A percentile compares a stretch with the other conserved stretches of the same genome.
Evolutionary conservation across 2,888 invertebrate species (phyloP).

Genomic region (Lasioglossum malachurum): DNA sequence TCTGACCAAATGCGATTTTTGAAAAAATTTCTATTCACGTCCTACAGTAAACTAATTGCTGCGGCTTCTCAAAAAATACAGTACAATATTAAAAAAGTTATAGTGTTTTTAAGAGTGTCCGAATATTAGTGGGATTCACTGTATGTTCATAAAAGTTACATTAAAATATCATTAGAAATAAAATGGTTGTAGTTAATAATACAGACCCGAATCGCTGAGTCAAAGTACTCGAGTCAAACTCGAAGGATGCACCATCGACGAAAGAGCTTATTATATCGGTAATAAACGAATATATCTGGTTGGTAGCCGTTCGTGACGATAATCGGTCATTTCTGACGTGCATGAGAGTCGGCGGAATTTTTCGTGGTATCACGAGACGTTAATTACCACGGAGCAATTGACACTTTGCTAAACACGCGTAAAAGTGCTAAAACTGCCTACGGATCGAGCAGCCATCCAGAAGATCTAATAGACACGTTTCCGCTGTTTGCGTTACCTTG

Average conservation of each 20-base stretch:
- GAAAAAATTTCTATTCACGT: too few relatives aligned
- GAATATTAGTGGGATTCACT: too few relatives aligned
- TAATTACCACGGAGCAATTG: conserved; percentile 57
- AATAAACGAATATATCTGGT: background rate
- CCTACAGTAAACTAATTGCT: too few relatives aligned
- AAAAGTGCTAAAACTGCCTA: conserved; percentile 49
- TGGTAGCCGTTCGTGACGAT: background rate
- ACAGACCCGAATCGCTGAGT: background rate
- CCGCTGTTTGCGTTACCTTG: conserved; percentile 36
- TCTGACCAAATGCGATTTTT: too few relatives aligned
- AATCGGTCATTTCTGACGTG: conserved; percentile 10
- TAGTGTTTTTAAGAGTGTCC: too few relatives aligned
- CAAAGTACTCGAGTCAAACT: too few relatives aligned
- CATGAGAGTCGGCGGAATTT: conserved; percentile 22
- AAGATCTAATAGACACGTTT: conserved; percentile 33
- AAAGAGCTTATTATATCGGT: background rate
- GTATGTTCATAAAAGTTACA: background rate
- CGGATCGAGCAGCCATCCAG: conserved; percentile 19
- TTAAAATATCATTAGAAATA: background rate
- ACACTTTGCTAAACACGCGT: conserved; percentile 44
- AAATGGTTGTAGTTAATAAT: background rate
- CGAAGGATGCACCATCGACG: background rate
- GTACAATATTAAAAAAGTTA: too few relatives aligned
- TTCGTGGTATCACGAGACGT: conserved; percentile 37
- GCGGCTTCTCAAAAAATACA: too few relatives aligned